phyloP scores from a whole-genome alignment of 2,888 invertebrate genomes.

The Neoitamus cyanurus region DNA sequence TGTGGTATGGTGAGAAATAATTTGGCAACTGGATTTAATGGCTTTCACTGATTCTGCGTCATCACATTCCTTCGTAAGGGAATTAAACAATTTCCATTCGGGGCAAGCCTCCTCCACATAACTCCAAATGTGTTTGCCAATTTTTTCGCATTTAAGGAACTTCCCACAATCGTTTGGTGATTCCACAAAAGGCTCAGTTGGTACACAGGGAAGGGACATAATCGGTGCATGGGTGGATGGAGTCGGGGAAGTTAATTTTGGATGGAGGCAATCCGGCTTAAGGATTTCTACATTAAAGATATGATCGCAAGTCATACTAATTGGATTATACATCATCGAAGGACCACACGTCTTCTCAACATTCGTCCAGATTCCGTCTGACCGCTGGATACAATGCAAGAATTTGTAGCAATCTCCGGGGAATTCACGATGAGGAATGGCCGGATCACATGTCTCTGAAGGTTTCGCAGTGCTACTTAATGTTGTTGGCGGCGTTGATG shows the following conservation, averaged over 20 bases:
- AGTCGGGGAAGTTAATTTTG: slow-evolving; percentile 34
- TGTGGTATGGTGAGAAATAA: slow-evolving; percentile 41
- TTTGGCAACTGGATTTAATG: slow-evolving; percentile 70
- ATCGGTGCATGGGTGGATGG: not conserved
- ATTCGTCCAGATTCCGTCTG: slow-evolving; percentile 65
- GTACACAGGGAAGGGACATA: slow-evolving; percentile 61
- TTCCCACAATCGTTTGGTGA: slow-evolving; percentile 72
- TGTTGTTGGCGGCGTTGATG: slow-evolving; percentile 48
- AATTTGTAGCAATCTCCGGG: slow-evolving; percentile 76
- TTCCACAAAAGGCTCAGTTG: slow-evolving; percentile 68
- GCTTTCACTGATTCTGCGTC: slow-evolving; percentile 69
- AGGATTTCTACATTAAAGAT: slow-evolving; percentile 70
- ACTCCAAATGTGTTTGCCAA: slow-evolving; percentile 57
- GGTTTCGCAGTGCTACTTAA: slow-evolving; percentile 55
- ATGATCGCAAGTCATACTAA: slow-evolving; percentile 74
- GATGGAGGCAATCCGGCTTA: slow-evolving; percentile 71
- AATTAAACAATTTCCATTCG: slow-evolving; percentile 72
- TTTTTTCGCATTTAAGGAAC: slow-evolving; percentile 73
- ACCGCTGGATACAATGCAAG: slow-evolving; percentile 73
- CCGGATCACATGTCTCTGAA: slow-evolving; percentile 63
- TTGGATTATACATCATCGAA: slow-evolving; percentile 76
- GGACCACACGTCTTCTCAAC: slow-evolving; percentile 76
- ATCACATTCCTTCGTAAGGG: slow-evolving; percentile 70
- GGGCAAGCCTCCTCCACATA: slow-evolving; percentile 73
- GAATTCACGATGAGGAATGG: slow-evolving; percentile 71